Evolutionary conservation across 2,888 invertebrate species (phyloP), one percentile per base, ranked within the genome.

Genomic region (Caenorhabditis imperialis): DNA sequence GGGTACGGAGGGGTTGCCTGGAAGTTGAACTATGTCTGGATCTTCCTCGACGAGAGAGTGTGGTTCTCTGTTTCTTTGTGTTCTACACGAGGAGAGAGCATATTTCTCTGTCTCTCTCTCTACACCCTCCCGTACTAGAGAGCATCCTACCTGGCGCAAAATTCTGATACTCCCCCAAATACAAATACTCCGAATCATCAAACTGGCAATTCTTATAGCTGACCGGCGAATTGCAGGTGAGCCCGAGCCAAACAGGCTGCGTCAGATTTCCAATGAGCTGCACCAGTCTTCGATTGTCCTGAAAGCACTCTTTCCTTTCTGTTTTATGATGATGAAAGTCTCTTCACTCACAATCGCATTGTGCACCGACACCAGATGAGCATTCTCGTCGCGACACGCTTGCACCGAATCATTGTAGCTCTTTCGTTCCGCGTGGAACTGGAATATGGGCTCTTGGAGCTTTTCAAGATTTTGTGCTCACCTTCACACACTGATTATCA

Each of bases 361-460:
- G n/a, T 23, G 33, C 5, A 62, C 53, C 23, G 62, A 62, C 2
- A 62, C 44, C 22, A 62, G 37, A 16, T 42, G 14, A 7, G 53
- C 62, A 14, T 23, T 23, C 5, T 20, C 14, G 20, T 30, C 30
- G 10, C n/a, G 2, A 23, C 62, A 62, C 6, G n/a, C 12, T 3
- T 16, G 37, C 37, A 12, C n/a, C 37, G 33, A 12, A 6, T 6
- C 12, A 33, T 33, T 33, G 33, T 8, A 33, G 12, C 33, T 12
- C 12, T 12, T 33, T 12, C 7, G 6, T 33, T 33, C 33, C 6
- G 7, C 33, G 6, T 6, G 12, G 12, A 33, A 12, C 6, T 6
- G 33, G 33, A 33, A 33, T 6, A 33, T 6, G 6, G 6, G 12
- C 33, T 33, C 33, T 33, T 33, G 33, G 33, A 8, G 12, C 12